Evolutionary conservation across 1,140 invertebrate genomes (phyloP).

Genomic region (Ericerus pela): DNA sequence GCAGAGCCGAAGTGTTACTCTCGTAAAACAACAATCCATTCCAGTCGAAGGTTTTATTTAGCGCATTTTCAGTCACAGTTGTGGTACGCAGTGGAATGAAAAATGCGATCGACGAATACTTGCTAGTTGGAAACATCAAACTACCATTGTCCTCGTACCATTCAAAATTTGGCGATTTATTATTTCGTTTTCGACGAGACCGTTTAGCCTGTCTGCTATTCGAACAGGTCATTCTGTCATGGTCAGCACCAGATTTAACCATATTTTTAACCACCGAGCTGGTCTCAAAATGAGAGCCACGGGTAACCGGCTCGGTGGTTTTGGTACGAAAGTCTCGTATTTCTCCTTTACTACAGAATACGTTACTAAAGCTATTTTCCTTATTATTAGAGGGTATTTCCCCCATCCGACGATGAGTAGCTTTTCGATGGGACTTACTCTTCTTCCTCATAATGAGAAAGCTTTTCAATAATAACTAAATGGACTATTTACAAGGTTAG

Average conservation of each 20-base stretch:
- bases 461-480: no score
- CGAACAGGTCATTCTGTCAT: no score
- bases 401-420: no score
- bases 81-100: background rate
- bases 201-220: background rate
- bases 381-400: no score
- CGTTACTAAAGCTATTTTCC: no score
- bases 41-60: background rate
- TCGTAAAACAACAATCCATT: background rate
- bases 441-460: no score
- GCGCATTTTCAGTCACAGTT: background rate
- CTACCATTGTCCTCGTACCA: background rate
- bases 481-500: conserved; percentile 1
- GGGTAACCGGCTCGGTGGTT: background rate
- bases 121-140: background rate
- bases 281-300: background rate
- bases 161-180: background rate
- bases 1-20: background rate
- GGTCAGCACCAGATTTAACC: no score
- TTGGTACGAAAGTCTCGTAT: background rate
- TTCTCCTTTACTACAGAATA: no score
- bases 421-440: no score
- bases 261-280: background rate
- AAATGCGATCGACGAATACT: background rate
- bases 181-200: background rate